Evolutionary conservation across 2,888 invertebrate species (phyloP).

Genomic region (Lamproptera curius): DNA sequence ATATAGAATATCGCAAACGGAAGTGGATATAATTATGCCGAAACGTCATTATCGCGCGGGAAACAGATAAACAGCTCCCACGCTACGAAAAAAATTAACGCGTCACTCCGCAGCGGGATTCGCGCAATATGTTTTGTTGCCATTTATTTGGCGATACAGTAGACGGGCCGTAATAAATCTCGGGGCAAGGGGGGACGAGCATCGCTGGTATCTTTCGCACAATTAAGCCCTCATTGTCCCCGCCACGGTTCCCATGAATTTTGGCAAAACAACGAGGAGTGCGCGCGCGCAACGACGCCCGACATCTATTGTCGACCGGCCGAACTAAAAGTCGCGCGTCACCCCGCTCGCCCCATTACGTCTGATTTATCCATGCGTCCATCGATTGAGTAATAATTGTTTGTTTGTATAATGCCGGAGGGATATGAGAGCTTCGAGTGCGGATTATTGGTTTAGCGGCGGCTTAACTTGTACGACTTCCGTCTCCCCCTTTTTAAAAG

Average conservation of each 20-base stretch:
- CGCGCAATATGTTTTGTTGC: constrained; percentile 64
- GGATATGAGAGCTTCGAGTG: constrained; percentile 58
- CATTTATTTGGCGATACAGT: constrained; percentile 66
- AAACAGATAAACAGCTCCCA: constrained; percentile 44
- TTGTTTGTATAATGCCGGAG: constrained; percentile 56
- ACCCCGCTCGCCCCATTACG: constrained; percentile 46
- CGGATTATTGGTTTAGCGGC: constrained; percentile 51
- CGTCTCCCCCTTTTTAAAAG: constrained; percentile 19
- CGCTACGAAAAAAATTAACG: constrained; percentile 50
- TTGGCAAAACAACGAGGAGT: constrained; percentile 40
- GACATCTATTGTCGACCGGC: constrained; percentile 52
- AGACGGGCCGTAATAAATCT: constrained; percentile 52
- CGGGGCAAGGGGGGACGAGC: constrained; percentile 46
- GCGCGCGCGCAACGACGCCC: constrained; percentile 52
- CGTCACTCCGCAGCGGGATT: constrained; percentile 47
- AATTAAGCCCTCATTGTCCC: constrained; percentile 71
- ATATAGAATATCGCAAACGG: constrained; percentile 6
- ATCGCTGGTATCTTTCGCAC: constrained; percentile 68
- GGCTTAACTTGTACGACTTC: constrained; percentile 24
- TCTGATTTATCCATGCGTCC: constrained; percentile 62
- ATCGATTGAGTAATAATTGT: constrained; percentile 72
- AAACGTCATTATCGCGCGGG: constrained; percentile 22
- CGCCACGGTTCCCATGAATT: constrained; percentile 70
- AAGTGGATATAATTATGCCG: constrained; percentile 24
- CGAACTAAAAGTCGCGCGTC: constrained; percentile 53